phyloP scores from a whole-genome alignment of 1,140 invertebrate genomes.

The Diachasmimorpha longicaudata region DNA sequence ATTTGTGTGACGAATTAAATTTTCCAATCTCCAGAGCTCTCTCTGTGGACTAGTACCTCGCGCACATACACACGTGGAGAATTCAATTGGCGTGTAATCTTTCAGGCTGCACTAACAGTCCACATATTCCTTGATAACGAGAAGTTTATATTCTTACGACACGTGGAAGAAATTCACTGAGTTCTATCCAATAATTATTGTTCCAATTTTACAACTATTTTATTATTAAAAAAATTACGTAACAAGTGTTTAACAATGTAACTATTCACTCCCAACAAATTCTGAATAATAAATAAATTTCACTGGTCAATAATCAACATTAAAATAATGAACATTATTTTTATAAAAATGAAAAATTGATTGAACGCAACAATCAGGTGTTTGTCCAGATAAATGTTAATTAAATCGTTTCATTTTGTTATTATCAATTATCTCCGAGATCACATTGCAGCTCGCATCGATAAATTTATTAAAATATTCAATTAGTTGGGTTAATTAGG shows the following conservation, averaged over 20 bases:
- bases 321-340: background rate
- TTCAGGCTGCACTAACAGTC: background rate
- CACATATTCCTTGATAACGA: background rate
- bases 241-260: background rate
- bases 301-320: background rate
- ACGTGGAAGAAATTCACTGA: too few species aligned
- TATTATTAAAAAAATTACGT: too few species aligned
- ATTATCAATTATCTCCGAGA: background rate
- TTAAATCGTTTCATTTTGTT: background rate
- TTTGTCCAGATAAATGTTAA: background rate
- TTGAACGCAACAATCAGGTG: background rate
- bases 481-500: background rate
- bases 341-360: background rate
- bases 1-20: constrained; percentile 7
- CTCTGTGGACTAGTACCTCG: background rate
- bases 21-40: background rate
- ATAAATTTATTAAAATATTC: background rate
- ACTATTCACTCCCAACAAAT: background rate
- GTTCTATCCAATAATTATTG: background rate
- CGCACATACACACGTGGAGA: background rate
- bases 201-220: too few species aligned
- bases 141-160: background rate
- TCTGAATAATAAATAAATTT: background rate
- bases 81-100: background rate
- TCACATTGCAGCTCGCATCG: background rate